phyloP scores from a whole-genome alignment of 2,113 vertebrate genomes.

The Crypturellus undulatus region DNA sequence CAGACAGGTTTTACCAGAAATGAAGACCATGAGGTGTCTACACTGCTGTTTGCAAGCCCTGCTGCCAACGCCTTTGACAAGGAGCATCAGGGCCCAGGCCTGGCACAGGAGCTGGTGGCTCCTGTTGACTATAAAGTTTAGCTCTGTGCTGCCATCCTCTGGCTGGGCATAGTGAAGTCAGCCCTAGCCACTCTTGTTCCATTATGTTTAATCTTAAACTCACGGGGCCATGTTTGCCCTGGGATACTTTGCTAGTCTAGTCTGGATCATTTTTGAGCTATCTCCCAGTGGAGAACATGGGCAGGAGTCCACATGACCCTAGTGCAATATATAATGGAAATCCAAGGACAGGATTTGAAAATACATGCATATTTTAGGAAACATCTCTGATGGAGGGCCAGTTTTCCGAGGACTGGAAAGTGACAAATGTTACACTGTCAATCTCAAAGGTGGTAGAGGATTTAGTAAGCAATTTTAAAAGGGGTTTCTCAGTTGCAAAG shows the following conservation, averaged over 20 bases:
- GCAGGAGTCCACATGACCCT: neutral
- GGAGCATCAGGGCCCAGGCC: fast-evolving
- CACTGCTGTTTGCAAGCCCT: neutral
- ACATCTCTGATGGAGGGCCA: neutral
- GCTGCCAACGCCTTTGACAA: neutral
- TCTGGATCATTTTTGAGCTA: neutral
- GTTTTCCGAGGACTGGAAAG: neutral
- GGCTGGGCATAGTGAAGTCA: neutral
- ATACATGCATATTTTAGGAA: neutral
- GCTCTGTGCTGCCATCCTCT: neutral
- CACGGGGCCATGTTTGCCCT: neutral
- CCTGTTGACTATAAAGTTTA: neutral
- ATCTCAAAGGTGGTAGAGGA: slow-evolving; percentile 23
- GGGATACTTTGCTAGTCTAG: neutral
- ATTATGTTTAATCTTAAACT: neutral
- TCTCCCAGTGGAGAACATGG: fast-evolving
- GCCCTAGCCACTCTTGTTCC: neutral
- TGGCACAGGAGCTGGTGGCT: neutral
- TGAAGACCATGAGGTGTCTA: neutral
- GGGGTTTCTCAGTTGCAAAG: slow-evolving; percentile 11
- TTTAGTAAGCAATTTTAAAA: slow-evolving; percentile 39
- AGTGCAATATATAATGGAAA: slow-evolving; percentile 17
- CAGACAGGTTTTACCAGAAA: neutral
- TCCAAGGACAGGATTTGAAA: slow-evolving; percentile 18
- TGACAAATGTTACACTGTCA: neutral